Percentiles rank a stretch among this genome's conserved stretches.
These are phyloP conservation scores for Bradysia coprophila DNA, from an alignment of 1,140 invertebrate species.

Conservation along the genomic window DNA sequence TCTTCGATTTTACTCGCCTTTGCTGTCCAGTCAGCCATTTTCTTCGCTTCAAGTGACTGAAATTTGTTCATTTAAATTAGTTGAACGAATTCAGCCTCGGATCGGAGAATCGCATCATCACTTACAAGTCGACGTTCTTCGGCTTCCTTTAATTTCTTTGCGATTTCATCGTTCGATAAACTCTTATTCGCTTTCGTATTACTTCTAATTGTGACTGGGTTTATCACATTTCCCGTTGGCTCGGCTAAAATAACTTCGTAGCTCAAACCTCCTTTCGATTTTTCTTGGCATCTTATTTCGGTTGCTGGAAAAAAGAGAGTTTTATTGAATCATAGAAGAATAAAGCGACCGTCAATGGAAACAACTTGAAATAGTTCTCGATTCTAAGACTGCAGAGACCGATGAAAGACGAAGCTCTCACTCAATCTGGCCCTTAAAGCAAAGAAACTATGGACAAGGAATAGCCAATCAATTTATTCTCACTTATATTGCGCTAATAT, in stretches of 20 bases:
- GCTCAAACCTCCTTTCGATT: conserved; percentile 70
- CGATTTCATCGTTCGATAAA: conserved; percentile 64
- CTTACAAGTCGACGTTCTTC: conserved; percentile 74
- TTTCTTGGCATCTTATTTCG: conserved; percentile 75
- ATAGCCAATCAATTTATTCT: too few relatives aligned
- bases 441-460: too few relatives aligned
- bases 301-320: conserved; percentile 41
- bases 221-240: conserved; percentile 36
- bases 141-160: conserved; percentile 77
- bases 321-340: too few relatives aligned
- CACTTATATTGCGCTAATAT: too few relatives aligned
- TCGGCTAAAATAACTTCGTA: conserved; percentile 88
- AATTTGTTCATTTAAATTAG: conserved; percentile 16
- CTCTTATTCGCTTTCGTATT: conserved; percentile 32
- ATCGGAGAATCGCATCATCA: too few relatives aligned
- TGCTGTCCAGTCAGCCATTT: conserved; percentile 59
- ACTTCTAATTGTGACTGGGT: conserved; percentile 36
- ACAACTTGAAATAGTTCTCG: conserved; percentile 2
- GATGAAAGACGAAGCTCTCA: neutral
- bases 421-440: too few relatives aligned
- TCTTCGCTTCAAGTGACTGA: conserved; percentile 68
- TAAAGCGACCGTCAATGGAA: neutral
- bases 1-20: conserved; percentile 76
- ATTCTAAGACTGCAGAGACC: neutral
- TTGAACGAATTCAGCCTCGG: neutral